phyloP scores from a whole-genome alignment of 2,113 vertebrate genomes.

The Bettongia penicillata region DNA sequence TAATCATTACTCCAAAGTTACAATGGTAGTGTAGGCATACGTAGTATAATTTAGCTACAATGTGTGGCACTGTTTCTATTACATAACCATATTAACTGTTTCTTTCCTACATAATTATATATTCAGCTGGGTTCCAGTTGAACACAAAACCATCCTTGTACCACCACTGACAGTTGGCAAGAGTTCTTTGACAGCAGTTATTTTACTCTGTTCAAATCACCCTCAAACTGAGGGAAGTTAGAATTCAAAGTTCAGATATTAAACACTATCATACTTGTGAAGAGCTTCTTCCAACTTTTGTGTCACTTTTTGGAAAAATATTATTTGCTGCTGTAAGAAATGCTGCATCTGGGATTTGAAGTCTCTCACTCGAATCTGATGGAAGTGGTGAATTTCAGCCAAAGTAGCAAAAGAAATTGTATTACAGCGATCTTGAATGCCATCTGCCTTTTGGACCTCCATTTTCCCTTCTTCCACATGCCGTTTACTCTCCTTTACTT shows the following conservation, averaged over 20 bases:
- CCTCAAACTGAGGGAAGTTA: constrained; percentile 47
- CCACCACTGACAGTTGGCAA: constrained; percentile 77
- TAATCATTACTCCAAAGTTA: constrained; percentile 85
- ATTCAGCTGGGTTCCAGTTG: constrained; percentile 70
- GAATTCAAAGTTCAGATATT: constrained; percentile 77
- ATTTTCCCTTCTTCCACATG: constrained; percentile 98
- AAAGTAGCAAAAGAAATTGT: constrained; percentile 98
- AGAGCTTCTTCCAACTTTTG: constrained; percentile 96
- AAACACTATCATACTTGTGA: constrained; percentile 94
- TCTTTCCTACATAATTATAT: constrained; percentile 81
- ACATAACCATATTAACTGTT: constrained; percentile 83
- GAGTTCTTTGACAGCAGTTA: constrained; percentile 77
- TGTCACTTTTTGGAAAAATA: constrained; percentile 97
- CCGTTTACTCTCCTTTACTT: constrained; percentile 97
- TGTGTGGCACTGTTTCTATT: constrained; percentile 85
- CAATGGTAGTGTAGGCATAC: constrained; percentile 89
- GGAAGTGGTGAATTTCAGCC: constrained; percentile 98
- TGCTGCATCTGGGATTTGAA: constrained; percentile 98
- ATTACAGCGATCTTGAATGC: constrained; percentile 97
- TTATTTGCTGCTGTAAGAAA: constrained; percentile 96
- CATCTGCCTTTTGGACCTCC: constrained; percentile 93
- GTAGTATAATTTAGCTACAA: constrained; percentile 88
- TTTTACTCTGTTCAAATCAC: constrained; percentile 59
- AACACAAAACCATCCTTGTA: constrained; percentile 81
- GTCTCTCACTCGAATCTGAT: constrained; percentile 96